Conservation (phyloP, 2,888 invertebrate genomes). For the Aethes cnicana region DNA sequence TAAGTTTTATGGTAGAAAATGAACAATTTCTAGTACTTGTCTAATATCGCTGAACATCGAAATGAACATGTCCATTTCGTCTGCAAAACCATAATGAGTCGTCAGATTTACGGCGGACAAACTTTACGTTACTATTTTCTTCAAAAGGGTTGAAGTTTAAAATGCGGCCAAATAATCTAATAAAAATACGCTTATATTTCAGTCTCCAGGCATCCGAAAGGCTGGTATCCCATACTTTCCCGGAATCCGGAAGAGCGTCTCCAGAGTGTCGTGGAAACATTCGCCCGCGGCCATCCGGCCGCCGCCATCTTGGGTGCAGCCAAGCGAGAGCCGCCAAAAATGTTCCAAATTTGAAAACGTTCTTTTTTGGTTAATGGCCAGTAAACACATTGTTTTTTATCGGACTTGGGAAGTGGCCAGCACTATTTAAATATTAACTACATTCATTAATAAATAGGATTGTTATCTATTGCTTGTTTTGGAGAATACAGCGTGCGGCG, state of each 20-base stretch:
- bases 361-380: too few species aligned
- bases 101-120: conserved; percentile 8
- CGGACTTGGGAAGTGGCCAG: too few species aligned
- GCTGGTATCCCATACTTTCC: conserved; percentile 20
- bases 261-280: conserved; percentile 39
- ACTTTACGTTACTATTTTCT: neutral
- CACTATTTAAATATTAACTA: too few species aligned
- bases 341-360: conserved; percentile 17
- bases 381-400: too few species aligned
- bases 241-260: conserved; percentile 35
- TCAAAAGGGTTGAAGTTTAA: neutral
- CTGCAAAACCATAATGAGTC: neutral
- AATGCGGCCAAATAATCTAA: neutral
- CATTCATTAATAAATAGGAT: too few species aligned
- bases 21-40: conserved; percentile 22
- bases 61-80: conserved; percentile 8
- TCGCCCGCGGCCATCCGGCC: conserved; percentile 46
- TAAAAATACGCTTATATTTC: conserved; percentile 8
- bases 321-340: conserved; percentile 16
- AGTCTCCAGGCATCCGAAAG: conserved; percentile 5
- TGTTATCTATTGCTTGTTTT: too few species aligned
- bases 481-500: too few species aligned
- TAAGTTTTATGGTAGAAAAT: conserved; percentile 22
- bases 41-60: conserved; percentile 14
- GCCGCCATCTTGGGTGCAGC: conserved; percentile 40